Evolutionary conservation across 2,113 vertebrate species (phyloP).

Genomic region (Pheucticus melanocephalus): DNA sequence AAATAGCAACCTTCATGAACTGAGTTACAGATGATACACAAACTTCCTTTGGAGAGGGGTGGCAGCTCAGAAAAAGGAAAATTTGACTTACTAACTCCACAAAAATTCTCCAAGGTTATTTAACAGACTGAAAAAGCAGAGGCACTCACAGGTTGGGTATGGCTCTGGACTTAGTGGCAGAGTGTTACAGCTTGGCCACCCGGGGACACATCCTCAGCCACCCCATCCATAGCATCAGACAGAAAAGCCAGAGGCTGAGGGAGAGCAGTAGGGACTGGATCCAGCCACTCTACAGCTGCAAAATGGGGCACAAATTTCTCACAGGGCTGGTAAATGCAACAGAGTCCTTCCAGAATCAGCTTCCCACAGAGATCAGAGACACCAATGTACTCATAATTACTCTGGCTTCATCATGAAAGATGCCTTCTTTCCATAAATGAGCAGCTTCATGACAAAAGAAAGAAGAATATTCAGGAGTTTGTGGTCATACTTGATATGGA

Average conservation of each 20-base stretch:
- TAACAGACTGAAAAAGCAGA: neutral
- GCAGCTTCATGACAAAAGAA: neutral
- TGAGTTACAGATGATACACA: neutral
- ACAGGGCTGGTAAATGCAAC: neutral
- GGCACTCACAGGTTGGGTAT: neutral
- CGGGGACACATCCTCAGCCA: neutral
- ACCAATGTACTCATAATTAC: neutral
- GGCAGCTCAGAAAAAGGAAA: neutral
- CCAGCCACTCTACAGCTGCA: neutral
- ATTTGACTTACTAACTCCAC: neutral
- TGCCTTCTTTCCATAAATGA: neutral
- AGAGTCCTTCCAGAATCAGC: neutral
- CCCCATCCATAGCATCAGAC: accelerated
- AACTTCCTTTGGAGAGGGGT: neutral
- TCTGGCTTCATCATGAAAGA: neutral
- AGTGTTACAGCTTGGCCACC: neutral
- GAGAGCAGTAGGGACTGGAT: neutral
- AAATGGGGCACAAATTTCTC: neutral
- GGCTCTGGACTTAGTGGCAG: neutral
- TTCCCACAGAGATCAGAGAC: neutral
- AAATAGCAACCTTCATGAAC: neutral
- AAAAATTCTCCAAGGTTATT: neutral
- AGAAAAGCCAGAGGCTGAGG: neutral
- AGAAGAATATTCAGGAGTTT: neutral
- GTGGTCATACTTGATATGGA: neutral